phyloP scores from a whole-genome alignment of 1,140 invertebrate species.

The Cyrtorhinus lividipennis region DNA sequence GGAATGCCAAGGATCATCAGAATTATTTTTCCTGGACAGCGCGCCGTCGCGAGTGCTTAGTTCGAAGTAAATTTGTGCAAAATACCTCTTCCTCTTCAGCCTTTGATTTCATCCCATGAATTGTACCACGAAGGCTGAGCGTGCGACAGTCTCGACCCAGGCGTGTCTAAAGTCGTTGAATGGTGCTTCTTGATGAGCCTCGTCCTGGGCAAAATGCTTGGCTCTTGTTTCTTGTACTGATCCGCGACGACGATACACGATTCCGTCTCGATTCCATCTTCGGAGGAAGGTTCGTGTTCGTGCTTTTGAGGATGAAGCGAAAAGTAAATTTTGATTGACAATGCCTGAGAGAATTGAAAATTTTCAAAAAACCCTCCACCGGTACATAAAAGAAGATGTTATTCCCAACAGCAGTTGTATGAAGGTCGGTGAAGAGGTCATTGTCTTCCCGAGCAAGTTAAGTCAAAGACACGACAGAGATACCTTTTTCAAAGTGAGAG shows the following conservation, averaged over 20 bases:
- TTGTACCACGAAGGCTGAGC: slow-evolving; percentile 51
- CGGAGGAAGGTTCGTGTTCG: neutral
- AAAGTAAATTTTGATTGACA: too few relatives aligned
- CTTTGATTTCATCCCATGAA: slow-evolving; percentile 46
- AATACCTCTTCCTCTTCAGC: slow-evolving; percentile 14
- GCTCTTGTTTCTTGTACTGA: slow-evolving; percentile 37
- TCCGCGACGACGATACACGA: slow-evolving; percentile 59
- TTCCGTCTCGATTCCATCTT: slow-evolving; percentile 28
- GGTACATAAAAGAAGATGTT: slow-evolving; percentile 20
- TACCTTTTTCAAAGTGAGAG: slow-evolving; percentile 34
- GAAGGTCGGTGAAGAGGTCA: too few relatives aligned
- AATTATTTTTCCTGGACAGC: too few relatives aligned
- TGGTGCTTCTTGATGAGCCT: slow-evolving; percentile 24
- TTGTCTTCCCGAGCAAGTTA: too few relatives aligned
- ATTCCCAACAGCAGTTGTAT: slow-evolving; percentile 29
- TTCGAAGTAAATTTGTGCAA: too few relatives aligned
- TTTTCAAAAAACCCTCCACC: slow-evolving; percentile 18
- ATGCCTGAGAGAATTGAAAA: too few relatives aligned
- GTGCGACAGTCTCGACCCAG: neutral
- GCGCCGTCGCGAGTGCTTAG: too few relatives aligned
- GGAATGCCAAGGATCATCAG: too few relatives aligned
- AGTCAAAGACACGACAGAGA: too few relatives aligned
- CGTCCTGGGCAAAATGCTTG: slow-evolving; percentile 24
- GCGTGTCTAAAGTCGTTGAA: neutral
- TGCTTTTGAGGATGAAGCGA: too few relatives aligned